A percentile compares a stretch with the other conserved stretches of the same genome.
These are phyloP conservation scores for Tolmerus cingulatus DNA, from an alignment of 2,888 invertebrate genomes.

Conservation along the genomic window DNA sequence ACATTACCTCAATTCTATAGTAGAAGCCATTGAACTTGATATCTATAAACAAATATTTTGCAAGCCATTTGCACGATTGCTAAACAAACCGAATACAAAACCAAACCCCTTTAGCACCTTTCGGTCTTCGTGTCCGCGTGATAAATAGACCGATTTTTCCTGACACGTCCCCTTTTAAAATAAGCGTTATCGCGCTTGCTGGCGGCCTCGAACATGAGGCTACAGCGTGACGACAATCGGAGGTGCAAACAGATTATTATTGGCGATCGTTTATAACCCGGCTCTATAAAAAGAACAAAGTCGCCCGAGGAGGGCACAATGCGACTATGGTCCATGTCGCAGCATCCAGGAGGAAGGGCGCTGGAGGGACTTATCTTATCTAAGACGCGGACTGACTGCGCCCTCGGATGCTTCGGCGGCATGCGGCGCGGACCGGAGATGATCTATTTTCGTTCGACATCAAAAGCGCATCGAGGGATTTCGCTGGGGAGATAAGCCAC, in stretches of 20 bases:
- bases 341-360: not conserved
- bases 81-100: not conserved
- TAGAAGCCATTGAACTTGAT: not conserved
- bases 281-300: conserved; percentile 20
- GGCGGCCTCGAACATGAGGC: not conserved
- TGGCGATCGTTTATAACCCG: conserved; percentile 12
- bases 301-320: not conserved
- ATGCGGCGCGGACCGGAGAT: not conserved
- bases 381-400: not conserved
- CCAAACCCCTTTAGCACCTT: not conserved
- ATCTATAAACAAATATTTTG: not conserved
- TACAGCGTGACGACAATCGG: not conserved
- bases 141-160: not conserved
- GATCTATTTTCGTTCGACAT: conserved; percentile 29
- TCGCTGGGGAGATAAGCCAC: conserved; percentile 16
- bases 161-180: not conserved
- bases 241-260: conserved; percentile 23
- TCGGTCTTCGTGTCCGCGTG: not conserved
- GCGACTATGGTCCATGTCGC: not conserved
- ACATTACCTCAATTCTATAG: not conserved
- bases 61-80: not conserved
- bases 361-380: conserved; percentile 10
- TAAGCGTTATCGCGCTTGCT: not conserved
- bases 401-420: not conserved
- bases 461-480: conserved; percentile 21